Evolutionary conservation across 2,113 vertebrate genomes (phyloP).

Genomic region (Burhinus bistriatus): DNA sequence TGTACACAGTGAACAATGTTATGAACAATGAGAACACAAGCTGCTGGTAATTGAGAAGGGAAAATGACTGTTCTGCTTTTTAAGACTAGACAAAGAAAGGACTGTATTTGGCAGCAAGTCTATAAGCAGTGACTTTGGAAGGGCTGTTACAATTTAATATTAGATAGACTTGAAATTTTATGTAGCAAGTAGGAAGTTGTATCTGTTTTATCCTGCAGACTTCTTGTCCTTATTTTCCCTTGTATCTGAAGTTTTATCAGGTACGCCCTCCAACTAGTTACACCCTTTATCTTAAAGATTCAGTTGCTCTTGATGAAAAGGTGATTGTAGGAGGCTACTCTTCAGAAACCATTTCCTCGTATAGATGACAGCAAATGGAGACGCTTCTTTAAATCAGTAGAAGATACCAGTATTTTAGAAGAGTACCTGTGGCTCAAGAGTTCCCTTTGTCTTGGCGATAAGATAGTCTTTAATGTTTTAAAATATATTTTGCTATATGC

Average conservation of each 20-base stretch:
- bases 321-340: not conserved
- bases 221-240: not conserved
- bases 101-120: not conserved
- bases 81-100: not conserved
- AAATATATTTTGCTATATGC: not conserved
- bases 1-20: not conserved
- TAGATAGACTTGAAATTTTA: not conserved
- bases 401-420: not conserved
- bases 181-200: not conserved
- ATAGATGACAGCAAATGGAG: not conserved
- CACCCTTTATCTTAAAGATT: not conserved
- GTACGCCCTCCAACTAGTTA: not conserved
- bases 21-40: not conserved
- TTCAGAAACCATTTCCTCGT: not conserved
- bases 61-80: not conserved
- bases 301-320: not conserved
- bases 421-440: not conserved
- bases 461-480: not conserved
- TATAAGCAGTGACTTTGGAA: not conserved
- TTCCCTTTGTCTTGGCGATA: not conserved
- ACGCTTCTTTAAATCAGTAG: not conserved
- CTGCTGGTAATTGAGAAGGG: not conserved
- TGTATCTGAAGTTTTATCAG: not conserved
- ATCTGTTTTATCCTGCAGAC: not conserved
- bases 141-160: not conserved